Base-by-base conservation (phyloP, 2,797 vertebrate species). In the Moxostoma hubbsi region DNA sequence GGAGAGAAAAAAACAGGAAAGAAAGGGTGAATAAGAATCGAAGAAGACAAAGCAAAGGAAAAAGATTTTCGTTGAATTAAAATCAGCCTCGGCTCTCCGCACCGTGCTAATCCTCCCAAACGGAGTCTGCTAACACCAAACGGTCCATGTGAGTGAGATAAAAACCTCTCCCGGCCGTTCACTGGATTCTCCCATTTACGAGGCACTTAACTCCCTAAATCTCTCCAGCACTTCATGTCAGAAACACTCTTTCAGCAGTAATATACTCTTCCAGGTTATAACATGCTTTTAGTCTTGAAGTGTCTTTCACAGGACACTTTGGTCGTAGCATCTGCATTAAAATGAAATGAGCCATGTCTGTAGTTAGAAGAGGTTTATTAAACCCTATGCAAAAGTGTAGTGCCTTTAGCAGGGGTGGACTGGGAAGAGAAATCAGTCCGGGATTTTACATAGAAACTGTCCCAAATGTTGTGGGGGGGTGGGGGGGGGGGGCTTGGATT, bases 61-160 rank as follows among this genome's bases (percentile, higher is more conserved):
- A 79, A 53, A 79, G 53, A 64, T 63, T 63, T 63, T 45, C 68
- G 50, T 72, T 72, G 68, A 72, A 79, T 79, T 79, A 71, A 72
- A 72, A 50, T 68, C 59, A 79, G 49, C 59, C 61, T 65, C 13
- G 13, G 77, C 77, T 65, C 68, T 46, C 15, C 11, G 61, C 5
- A 16, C 7, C 0, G 59, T 50, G 16, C 16, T 79, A 79, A 79
- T 79, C 69, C 69, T 73, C 61, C 12, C 57, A 57, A 50, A 65
- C 77, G 45, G 68, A 47, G 43, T 68, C 16, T 15, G 61, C 67
- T 79, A 79, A 64, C 76, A 71, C 76, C 59, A 54, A 70, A 71
- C 9, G 16, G 47, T 47, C 66, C 75, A 62, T 62, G 66, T 77
- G 75, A 36, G 16, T 1, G 65, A 77, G 43, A 57, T 72, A 64